Evolutionary conservation across 2,888 invertebrate species (phyloP).

Genomic region (Perizoma affinitatum): DNA sequence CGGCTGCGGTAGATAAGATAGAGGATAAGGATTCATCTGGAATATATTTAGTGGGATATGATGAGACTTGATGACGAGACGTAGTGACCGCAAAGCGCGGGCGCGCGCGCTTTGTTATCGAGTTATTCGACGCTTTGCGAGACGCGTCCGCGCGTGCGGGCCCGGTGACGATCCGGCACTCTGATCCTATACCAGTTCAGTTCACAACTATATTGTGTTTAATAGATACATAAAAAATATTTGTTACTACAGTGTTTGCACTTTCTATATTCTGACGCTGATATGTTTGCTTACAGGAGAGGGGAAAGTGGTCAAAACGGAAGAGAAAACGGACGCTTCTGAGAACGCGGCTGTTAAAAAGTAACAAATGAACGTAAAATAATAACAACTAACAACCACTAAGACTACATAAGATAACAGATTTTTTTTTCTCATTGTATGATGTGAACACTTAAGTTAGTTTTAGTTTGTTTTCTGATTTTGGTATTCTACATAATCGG

Average conservation of each 20-base stretch:
- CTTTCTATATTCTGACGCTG: not conserved
- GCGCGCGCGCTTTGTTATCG: conserved; percentile 31
- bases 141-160: conserved; percentile 12
- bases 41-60: conserved; percentile 40
- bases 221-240: too few relatives aligned
- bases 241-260: too few relatives aligned
- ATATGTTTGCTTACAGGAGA: conserved; percentile 63
- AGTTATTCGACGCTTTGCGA: conserved; percentile 49
- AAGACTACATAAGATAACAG: conserved; percentile 17
- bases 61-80: conserved; percentile 68
- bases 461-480: conserved; percentile 13
- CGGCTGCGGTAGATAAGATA: not conserved
- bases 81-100: conserved; percentile 40
- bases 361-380: conserved; percentile 43
- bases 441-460: conserved; percentile 10
- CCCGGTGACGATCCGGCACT: conserved; percentile 51
- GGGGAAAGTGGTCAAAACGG: conserved; percentile 79
- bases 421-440: conserved; percentile 14
- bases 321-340: conserved; percentile 75
- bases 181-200: conserved; percentile 44
- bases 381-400: conserved; percentile 12
- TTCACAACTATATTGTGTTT: not conserved
- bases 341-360: conserved; percentile 62
- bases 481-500: conserved; percentile 29
- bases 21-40: not conserved